Evolutionary conservation across 1,140 invertebrate species (phyloP).

Genomic region (Drosophila asahinai): DNA sequence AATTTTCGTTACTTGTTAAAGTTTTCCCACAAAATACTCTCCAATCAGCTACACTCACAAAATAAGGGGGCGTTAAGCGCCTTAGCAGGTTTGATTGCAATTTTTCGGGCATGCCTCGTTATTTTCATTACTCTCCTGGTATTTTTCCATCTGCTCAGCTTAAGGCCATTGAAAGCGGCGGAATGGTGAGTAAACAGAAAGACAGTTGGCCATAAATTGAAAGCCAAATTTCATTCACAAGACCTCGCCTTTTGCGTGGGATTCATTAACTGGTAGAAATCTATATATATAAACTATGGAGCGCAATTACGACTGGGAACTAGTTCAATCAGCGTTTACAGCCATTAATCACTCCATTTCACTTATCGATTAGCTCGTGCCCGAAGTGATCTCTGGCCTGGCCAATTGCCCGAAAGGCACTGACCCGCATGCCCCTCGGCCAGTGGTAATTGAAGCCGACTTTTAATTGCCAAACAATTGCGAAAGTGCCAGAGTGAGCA

Average conservation of each 20-base stretch:
- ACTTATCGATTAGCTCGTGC: slow-evolving; percentile 69
- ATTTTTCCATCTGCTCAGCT: slow-evolving; percentile 47
- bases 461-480: slow-evolving; percentile 72
- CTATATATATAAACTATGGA: background rate
- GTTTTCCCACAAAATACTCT: slow-evolving; percentile 26
- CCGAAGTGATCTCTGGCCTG: slow-evolving; percentile 10
- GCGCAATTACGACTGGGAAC: slow-evolving; percentile 15
- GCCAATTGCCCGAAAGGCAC: slow-evolving; percentile 18
- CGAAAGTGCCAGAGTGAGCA: slow-evolving; percentile 39
- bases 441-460: slow-evolving; percentile 45
- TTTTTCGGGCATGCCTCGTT: slow-evolving; percentile 51
- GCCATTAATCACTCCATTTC: slow-evolving; percentile 66
- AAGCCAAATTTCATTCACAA: slow-evolving; percentile 20
- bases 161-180: slow-evolving; percentile 23
- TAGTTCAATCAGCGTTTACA: slow-evolving; percentile 36
- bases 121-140: slow-evolving; percentile 44
- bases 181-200: slow-evolving; percentile 27
- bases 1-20: slow-evolving; percentile 5
- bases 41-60: slow-evolving; percentile 46
- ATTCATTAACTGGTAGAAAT: background rate
- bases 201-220: slow-evolving; percentile 20
- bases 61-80: slow-evolving; percentile 49
- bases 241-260: slow-evolving; percentile 12
- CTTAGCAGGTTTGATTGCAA: slow-evolving; percentile 66
- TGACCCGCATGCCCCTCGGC: slow-evolving; percentile 42